Base-by-base conservation (phyloP, 2,113 vertebrate genomes). In the Thryonomys swinderianus region DNA sequence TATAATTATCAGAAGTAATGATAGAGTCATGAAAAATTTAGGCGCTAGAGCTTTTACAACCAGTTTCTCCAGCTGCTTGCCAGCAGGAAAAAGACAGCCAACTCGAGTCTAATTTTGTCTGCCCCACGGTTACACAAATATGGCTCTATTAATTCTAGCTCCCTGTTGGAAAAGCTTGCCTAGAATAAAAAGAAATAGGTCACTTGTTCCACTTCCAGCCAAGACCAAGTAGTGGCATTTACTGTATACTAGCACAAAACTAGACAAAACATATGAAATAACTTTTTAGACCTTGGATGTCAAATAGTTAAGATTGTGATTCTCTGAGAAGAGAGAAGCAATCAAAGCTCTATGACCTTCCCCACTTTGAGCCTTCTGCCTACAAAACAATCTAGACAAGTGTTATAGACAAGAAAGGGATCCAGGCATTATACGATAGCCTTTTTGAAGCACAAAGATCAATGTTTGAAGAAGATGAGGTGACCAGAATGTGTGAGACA, bases 21-120 rank as follows among this genome's bases (percentile, higher is more conserved):
- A 88, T 66, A 16, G 25, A 83, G 45, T n/a, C 73, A 59, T 71
- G 57, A 88, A 57, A 23, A 23, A 81, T 92, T 89, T 74, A 74
- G 71, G 32, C 57, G 2, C 62, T 59, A 5, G 27, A 55, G 16
- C 45, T 88, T 88, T 79, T 20, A 12, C 78, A 92, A 90, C 32
- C 34, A 88, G 84, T 88, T 92, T 94, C 27, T 74, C 30, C 40
- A 92, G 57, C 57, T 85, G 79, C 34, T 64, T 92, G 21, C 34
- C 81, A 23, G 34, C 27, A 94, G 20, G n/a, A 61, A 85, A 89
- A 81, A 59, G 21, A 40, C 57, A 67, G 17, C 57, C 67, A 81
- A 13, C 34, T 51, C 16, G 85, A 80, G 69, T 85, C 25, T 57
- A 93, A 90, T 90, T 95, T 73, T 86, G 9, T 76, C 62, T 95